These are phyloP conservation scores for Brenthis hecate DNA, from an alignment of 2,888 invertebrate genomes.

Conservation along the genomic window DNA sequence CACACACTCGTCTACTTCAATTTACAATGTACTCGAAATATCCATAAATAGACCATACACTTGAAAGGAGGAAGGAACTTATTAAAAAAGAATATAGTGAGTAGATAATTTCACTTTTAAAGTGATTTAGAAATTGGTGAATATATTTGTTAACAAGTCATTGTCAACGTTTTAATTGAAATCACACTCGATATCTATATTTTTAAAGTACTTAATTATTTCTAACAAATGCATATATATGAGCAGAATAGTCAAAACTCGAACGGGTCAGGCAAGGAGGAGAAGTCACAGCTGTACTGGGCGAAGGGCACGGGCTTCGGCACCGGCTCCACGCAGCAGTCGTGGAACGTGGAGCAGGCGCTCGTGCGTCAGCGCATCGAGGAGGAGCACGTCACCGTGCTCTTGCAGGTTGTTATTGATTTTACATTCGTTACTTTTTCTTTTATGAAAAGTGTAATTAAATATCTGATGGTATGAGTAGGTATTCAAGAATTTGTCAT, in stretches of 20 bases:
- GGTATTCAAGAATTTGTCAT: too few species aligned
- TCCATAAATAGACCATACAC: too few species aligned
- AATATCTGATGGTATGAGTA: not conserved
- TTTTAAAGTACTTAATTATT: not conserved
- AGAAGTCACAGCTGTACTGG: slow-evolving; percentile 93
- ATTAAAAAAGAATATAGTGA: too few species aligned
- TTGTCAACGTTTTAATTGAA: too few species aligned
- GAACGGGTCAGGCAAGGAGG: slow-evolving; percentile 78
- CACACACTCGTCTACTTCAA: too few species aligned
- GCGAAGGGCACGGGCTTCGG: slow-evolving; percentile 98
- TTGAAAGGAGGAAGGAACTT: too few species aligned
- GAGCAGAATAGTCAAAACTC: slow-evolving; percentile 70
- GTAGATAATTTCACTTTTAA: too few species aligned
- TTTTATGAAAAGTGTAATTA: too few species aligned
- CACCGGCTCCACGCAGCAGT: slow-evolving; percentile 96
- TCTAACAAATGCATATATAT: not conserved
- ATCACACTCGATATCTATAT: not conserved
- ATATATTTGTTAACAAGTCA: too few species aligned
- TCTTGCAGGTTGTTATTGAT: slow-evolving; percentile 80
- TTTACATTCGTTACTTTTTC: too few species aligned
- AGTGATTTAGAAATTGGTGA: too few species aligned
- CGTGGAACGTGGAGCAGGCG: slow-evolving; percentile 98
- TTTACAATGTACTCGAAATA: too few species aligned
- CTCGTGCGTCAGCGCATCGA: slow-evolving; percentile 93
- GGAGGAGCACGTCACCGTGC: slow-evolving; percentile 95